Evolutionary conservation across 2,797 vertebrate species (phyloP).

Genomic region (Acipenser transmontanus): DNA sequence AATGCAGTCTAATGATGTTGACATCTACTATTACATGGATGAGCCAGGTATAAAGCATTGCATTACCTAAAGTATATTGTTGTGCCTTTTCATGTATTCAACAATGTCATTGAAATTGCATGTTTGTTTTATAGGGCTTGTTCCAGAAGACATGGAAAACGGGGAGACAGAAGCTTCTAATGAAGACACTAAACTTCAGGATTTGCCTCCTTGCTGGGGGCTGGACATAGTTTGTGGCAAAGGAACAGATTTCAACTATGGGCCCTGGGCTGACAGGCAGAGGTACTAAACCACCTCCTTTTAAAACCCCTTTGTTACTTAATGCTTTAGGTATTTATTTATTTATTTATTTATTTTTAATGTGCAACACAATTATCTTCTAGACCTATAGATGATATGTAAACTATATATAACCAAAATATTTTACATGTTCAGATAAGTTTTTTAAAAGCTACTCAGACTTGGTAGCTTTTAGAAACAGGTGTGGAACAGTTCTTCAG

Average conservation of each 20-base stretch:
- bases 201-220: slow-evolving; percentile 94
- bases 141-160: slow-evolving; percentile 79
- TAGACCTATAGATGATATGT: no score
- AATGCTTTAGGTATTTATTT: neutral
- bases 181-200: slow-evolving; percentile 86
- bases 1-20: slow-evolving; percentile 97
- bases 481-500: no score
- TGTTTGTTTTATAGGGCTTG: slow-evolving; percentile 64
- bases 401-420: no score
- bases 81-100: neutral
- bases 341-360: neutral
- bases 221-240: slow-evolving; percentile 96
- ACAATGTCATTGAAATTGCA: neutral
- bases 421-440: no score
- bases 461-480: no score
- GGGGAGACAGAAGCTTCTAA: slow-evolving; percentile 71
- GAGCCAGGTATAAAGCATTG: slow-evolving; percentile 73
- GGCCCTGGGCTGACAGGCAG: slow-evolving; percentile 94
- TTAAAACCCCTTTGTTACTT: neutral
- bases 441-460: no score
- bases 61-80: neutral
- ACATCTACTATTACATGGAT: slow-evolving; percentile 97
- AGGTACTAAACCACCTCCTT: slow-evolving; percentile 56
- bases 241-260: slow-evolving; percentile 97
- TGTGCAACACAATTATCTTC: neutral